Evolutionary conservation across 2,888 invertebrate species (phyloP).

Genomic region (Hetaerina titia): DNA sequence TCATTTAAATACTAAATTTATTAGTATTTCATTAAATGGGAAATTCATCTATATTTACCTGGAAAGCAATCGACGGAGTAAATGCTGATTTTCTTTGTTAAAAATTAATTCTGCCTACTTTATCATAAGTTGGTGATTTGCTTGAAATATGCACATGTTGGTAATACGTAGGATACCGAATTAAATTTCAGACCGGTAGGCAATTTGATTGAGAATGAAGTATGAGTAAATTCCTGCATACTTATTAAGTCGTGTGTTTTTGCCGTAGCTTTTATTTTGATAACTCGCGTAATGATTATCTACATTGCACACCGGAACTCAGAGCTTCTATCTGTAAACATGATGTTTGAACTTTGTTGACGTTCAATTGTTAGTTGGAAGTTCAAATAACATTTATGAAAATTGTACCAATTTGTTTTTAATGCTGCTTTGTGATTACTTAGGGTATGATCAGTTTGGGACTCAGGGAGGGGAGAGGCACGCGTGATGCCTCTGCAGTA

Average conservation of each 20-base stretch:
- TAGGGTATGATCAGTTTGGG: too few relatives aligned
- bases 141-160: too few relatives aligned
- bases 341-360: slow-evolving; percentile 39
- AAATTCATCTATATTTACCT: too few relatives aligned
- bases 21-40: too few relatives aligned
- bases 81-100: background rate
- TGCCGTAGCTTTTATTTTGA: background rate
- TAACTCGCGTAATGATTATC: background rate
- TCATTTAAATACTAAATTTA: too few relatives aligned
- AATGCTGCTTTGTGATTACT: background rate
- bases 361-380: background rate
- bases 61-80: too few relatives aligned
- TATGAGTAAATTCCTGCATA: background rate
- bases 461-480: too few relatives aligned
- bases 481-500: too few relatives aligned
- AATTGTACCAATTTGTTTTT: slow-evolving; percentile 1
- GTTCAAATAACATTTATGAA: background rate
- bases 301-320: background rate
- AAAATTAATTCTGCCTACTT: background rate
- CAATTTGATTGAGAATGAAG: background rate
- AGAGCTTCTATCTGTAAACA: background rate
- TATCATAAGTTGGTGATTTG: too few relatives aligned
- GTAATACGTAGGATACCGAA: background rate
- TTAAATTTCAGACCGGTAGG: background rate
- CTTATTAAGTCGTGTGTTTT: too few relatives aligned